These are phyloP conservation scores for Eretmochelys imbricata DNA, from an alignment of 2,113 vertebrate genomes.

Conservation along the genomic window DNA sequence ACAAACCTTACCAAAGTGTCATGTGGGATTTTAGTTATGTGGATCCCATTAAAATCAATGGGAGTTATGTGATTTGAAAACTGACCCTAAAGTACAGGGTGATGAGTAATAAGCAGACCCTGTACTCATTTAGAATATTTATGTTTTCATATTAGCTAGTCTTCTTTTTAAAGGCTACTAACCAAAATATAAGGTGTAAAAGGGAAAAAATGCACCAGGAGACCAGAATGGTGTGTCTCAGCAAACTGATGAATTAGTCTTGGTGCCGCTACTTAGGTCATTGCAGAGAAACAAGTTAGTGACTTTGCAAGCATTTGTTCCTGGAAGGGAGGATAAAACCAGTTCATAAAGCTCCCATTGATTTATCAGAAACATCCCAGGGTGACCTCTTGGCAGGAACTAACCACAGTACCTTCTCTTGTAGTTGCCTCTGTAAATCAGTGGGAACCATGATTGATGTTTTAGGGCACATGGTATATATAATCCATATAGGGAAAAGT, in stretches of 20 bases:
- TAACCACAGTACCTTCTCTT: background rate
- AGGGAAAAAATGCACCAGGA: background rate
- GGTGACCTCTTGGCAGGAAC: constrained; percentile 13
- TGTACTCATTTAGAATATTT: background rate
- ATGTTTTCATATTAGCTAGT: background rate
- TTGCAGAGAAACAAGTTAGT: background rate
- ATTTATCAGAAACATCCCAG: constrained; percentile 38
- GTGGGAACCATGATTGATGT: background rate
- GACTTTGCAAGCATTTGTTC: constrained; percentile 22
- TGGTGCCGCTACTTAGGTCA: background rate
- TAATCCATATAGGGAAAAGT: background rate
- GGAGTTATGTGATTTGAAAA: background rate
- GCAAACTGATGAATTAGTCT: background rate
- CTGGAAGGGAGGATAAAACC: constrained; percentile 16
- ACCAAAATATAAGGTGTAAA: fast-evolving
- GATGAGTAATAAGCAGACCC: background rate
- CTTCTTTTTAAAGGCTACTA: background rate
- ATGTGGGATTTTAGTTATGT: background rate
- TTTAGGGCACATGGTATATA: fast-evolving
- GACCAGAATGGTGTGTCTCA: background rate
- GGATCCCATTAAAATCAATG: background rate
- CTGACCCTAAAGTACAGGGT: fast-evolving
- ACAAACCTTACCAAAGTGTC: background rate
- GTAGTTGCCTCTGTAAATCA: constrained; percentile 10
- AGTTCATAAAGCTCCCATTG: constrained; percentile 12